Evolutionary conservation across 2,888 invertebrate species (phyloP), one percentile per base, ranked within the genome.

Genomic region (Galerucella calmariensis): DNA sequence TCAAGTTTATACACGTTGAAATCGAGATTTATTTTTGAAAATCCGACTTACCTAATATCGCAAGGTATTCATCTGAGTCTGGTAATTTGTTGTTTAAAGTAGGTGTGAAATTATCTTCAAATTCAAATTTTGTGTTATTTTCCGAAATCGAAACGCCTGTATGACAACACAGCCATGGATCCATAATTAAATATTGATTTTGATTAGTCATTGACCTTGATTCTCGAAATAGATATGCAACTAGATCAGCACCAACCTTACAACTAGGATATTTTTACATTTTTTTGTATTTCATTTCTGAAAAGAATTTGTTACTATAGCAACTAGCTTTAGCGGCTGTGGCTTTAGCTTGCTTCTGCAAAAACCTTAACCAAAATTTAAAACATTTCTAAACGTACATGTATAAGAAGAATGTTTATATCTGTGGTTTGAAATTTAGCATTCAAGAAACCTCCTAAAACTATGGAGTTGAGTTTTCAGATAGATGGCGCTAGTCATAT

Each of bases 81-180:
- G 86, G 86, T 63, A 86, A 74, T 61, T 80, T 83, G 53, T 82
- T 77, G 67, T 74, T 76, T 20, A 74, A 61, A 12, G 76, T 41
- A 58, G 83, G 81, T 66, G 76, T 78, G 77, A 86, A 86, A 80
- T 86, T 84, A 78, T 86, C 85, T 81, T 86, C 86, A 77, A 86
- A 86, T 81, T 84, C 82, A 74, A 81, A 79, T 62, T 79, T 77
- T 51, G 75, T 65, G 56, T 78, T 77, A 70, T 79, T 78, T 76
- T 79, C 76, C 73, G 77, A 70, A 77, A 76, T 66, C 14, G 72
- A 78, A 76, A 78, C 72, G 72, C 79, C 73, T 63, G 73, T 67
- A 78, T 83, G 82, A 82, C 81, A 81, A 77, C 68, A 75, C 59
- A 75, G 69, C 84, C 84, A 83, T 11, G 84, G 84, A 80, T 83